phyloP scores from a whole-genome alignment of 2,888 invertebrate species.

The Cheiracanthium punctorium region DNA sequence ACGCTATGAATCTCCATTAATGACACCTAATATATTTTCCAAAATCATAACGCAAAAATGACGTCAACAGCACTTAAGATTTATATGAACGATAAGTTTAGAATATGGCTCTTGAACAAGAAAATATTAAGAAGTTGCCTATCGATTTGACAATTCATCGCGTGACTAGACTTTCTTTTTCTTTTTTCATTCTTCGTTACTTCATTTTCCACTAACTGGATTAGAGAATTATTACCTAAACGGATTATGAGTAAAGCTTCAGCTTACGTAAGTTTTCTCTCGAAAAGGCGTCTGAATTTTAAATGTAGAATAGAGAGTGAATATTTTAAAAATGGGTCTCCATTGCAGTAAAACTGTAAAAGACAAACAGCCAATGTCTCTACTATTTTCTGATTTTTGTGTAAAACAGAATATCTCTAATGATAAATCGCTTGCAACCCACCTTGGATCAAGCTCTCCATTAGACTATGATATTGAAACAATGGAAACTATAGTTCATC shows the following conservation, averaged over 20 bases:
- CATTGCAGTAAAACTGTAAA: constrained; percentile 2
- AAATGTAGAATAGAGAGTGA: not conserved
- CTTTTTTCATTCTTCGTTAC: not conserved
- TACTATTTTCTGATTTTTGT: constrained; percentile 40
- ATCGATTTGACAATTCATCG: too few relatives aligned
- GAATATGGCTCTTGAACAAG: too few relatives aligned
- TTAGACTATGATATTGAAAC: not conserved
- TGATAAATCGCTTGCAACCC: not conserved
- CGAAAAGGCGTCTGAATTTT: too few relatives aligned
- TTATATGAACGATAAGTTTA: too few relatives aligned
- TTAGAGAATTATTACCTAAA: not conserved
- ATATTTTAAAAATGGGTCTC: constrained; percentile 11
- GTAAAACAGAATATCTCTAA: not conserved
- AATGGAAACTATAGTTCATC: constrained; percentile 32
- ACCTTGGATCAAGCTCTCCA: constrained; percentile 4
- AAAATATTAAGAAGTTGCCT: too few relatives aligned
- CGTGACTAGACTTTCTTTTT: too few relatives aligned
- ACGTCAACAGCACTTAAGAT: too few relatives aligned
- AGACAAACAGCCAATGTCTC: not conserved
- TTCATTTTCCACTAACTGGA: not conserved
- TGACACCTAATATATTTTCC: too few relatives aligned
- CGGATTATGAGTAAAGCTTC: not conserved
- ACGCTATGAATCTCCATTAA: too few relatives aligned
- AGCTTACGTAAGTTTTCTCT: too few relatives aligned
- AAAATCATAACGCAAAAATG: too few relatives aligned